Conservation (phyloP, 2,888 invertebrate species). For the Nemotelus pantherinus region DNA sequence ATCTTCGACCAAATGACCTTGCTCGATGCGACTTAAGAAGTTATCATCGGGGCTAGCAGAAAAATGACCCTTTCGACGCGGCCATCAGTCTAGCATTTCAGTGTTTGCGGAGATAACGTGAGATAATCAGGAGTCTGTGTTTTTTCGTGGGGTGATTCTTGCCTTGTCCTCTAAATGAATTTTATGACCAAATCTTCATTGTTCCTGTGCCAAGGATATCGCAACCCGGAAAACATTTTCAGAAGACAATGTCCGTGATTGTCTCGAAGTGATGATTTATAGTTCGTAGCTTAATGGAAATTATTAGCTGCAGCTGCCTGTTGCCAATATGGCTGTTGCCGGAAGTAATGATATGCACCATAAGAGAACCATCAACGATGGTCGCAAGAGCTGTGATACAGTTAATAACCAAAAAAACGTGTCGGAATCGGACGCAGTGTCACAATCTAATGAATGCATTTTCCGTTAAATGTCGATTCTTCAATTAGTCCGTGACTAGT, state of each 20-base stretch:
- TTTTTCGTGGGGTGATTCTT: slow-evolving; percentile 5
- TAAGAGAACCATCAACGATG: too few relatives aligned
- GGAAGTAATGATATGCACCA: too few relatives aligned
- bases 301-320: neutral
- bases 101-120: slow-evolving; percentile 13
- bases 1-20: slow-evolving; percentile 30
- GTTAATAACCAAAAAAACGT: too few relatives aligned
- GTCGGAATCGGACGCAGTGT: too few relatives aligned
- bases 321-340: too few relatives aligned
- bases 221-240: neutral
- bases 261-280: slow-evolving; percentile 16
- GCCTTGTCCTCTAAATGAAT: neutral
- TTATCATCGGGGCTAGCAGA: neutral
- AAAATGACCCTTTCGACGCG: slow-evolving; percentile 25
- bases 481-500: too few relatives aligned
- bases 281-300: slow-evolving; percentile 2
- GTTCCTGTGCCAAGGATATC: neutral
- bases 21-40: neutral
- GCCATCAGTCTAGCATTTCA: neutral
- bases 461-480: too few relatives aligned
- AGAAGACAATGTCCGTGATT: neutral
- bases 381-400: too few relatives aligned
- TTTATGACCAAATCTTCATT: neutral
- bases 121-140: slow-evolving; percentile 7
- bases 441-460: too few relatives aligned